A percentile compares a stretch with the other conserved stretches of the same genome.
phyloP scores from a whole-genome alignment of 2,797 vertebrate genomes.

The Trachops cirrhosus region DNA sequence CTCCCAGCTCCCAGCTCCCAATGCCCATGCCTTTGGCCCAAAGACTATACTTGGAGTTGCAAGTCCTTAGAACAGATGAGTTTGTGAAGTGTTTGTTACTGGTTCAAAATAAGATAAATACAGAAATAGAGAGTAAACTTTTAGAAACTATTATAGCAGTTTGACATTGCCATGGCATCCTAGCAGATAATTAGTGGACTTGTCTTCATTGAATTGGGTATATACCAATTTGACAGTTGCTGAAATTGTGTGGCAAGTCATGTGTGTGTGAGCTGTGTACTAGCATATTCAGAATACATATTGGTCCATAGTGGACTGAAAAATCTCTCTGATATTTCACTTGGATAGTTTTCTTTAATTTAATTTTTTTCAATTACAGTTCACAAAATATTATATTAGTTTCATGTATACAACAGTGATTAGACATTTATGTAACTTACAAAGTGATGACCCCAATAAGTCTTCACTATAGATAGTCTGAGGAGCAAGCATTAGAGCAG shows the following conservation, averaged over 20 bases:
- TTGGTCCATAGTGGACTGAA: background rate
- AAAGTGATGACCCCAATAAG: background rate
- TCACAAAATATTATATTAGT: background rate
- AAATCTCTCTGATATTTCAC: background rate
- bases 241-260: background rate
- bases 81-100: background rate
- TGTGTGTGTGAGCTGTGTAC: background rate
- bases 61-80: conserved; percentile 16
- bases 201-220: background rate
- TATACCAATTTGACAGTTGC: background rate
- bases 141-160: background rate
- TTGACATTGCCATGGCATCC: background rate
- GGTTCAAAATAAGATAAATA: conserved; percentile 5
- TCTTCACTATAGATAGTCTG: background rate
- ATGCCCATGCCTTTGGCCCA: background rate
- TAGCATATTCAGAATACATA: background rate
- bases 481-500: conserved; percentile 8
- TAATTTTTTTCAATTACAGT: background rate
- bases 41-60: background rate
- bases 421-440: background rate
- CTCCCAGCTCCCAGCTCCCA: no score
- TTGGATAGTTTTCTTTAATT: background rate
- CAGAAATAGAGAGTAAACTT: background rate
- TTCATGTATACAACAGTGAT: background rate
- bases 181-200: background rate